Base-by-base conservation (phyloP, 2,113 vertebrate species). In the Pithys albifrons region DNA sequence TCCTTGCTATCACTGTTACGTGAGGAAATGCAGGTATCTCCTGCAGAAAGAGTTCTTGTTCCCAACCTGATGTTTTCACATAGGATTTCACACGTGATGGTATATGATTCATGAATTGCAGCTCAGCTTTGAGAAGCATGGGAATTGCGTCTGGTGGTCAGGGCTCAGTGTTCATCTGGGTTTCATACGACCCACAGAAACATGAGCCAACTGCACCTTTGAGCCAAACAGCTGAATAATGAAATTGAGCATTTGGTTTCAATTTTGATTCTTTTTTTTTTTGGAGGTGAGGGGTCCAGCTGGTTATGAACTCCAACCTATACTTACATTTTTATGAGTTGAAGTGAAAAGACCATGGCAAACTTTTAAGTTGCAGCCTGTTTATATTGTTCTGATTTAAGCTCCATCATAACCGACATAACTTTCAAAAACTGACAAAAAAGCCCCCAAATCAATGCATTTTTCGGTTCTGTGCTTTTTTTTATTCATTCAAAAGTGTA, bases 1-100 rank as follows among this genome's bases (percentile, higher is more conserved):
- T 75, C 59, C 23, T 74, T 41, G 19, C 35, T 78, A 4, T 46
- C 7, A 0, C 49, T 70, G 39, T 73, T 39, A 67, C 0, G 0
- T 37, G 73, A 78, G 29, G 24, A 33, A 62, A 27, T 7, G 31
- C 58, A 57, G n/a, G n/a, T 61, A 41, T 76, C 85, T 80, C 75
- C 46, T 71, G 54, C 57, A 69, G 52, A 73, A 85, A 48, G 31
- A 39, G 24, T 64, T 86, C 43, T 45, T 72, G 17, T 85, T 80
- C 35, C 81, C 49, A 27, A 46, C 52, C 48, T 77, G 33, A 67
- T 52, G 39, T 73, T 66, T 71, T 59, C 76, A 71, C 4, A 4
- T 23, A 41, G 48, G 45, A 57, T 48, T 78, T 81, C 39, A 48
- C 1, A 4, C 35, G 3, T 67, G 61, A 20, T 5, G 24, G 35